Percentiles rank a stretch among this genome's conserved stretches.
Evolutionary conservation across 2,113 vertebrate genomes (phyloP).

Genomic region (Scartelaos histophorus): DNA sequence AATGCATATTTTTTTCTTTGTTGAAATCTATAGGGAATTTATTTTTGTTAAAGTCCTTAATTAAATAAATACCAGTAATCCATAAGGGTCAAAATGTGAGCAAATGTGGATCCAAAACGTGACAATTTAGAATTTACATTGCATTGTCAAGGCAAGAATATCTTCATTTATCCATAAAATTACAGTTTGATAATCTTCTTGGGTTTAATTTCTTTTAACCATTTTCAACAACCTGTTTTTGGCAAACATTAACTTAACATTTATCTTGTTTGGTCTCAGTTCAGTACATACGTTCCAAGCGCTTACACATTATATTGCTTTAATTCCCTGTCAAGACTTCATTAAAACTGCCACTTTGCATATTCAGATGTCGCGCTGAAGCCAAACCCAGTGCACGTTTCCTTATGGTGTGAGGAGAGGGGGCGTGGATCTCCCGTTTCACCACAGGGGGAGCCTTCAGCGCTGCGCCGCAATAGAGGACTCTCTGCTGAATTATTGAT

Average conservation of each 20-base stretch:
- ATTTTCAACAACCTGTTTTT: too few relatives aligned
- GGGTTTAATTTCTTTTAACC: not conserved
- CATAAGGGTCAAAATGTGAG: too few relatives aligned
- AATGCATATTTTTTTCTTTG: too few relatives aligned
- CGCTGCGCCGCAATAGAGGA: constrained; percentile 45
- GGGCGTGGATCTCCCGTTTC: constrained; percentile 58
- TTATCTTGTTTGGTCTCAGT: too few relatives aligned
- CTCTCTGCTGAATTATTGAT: constrained; percentile 70
- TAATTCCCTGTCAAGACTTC: not conserved
- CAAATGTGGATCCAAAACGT: too few relatives aligned
- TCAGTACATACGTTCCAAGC: too few relatives aligned
- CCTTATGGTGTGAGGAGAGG: constrained; percentile 41
- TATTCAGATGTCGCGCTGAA: not conserved
- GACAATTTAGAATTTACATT: too few relatives aligned
- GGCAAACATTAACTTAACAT: too few relatives aligned
- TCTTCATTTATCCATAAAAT: not conserved
- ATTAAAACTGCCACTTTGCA: not conserved
- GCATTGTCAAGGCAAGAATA: too few relatives aligned
- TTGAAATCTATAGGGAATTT: too few relatives aligned
- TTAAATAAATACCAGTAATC: too few relatives aligned
- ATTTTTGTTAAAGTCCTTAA: too few relatives aligned
- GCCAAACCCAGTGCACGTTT: constrained; percentile 33
- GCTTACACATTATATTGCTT: not conserved
- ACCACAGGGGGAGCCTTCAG: constrained; percentile 56
- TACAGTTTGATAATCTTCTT: not conserved